A percentile compares a stretch with the other conserved stretches of the same genome.
Evolutionary conservation across 2,888 invertebrate species (phyloP).

Genomic region (Orchesellides sinensis): DNA sequence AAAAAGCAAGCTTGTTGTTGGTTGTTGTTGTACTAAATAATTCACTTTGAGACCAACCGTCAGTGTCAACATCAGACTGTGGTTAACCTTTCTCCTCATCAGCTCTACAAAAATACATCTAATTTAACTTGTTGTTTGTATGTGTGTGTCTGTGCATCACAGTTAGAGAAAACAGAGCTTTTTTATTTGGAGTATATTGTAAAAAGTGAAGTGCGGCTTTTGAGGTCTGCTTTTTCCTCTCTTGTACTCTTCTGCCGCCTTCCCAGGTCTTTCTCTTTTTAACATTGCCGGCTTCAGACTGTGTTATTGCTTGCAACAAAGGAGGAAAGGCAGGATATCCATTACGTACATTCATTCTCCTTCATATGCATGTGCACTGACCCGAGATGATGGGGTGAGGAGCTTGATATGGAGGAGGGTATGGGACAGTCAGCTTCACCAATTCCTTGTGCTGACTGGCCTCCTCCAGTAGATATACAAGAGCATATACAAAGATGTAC

Average conservation of each 20-base stretch:
- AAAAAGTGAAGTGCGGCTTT: conserved; percentile 61
- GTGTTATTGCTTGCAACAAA: not conserved
- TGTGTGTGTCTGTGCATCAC: not conserved
- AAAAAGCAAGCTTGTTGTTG: conserved; percentile 47
- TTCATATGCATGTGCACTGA: conserved; percentile 55
- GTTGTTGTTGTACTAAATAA: conserved; percentile 40
- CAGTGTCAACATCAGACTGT: conserved; percentile 50
- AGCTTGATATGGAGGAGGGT: conserved; percentile 74
- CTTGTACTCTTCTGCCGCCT: too few relatives aligned
- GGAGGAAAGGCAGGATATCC: too few relatives aligned
- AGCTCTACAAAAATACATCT: too few relatives aligned
- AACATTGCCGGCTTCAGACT: too few relatives aligned
- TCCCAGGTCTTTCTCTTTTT: not conserved
- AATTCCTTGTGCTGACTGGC: conserved; percentile 74
- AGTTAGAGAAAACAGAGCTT: too few relatives aligned
- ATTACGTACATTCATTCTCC: too few relatives aligned
- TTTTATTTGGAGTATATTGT: not conserved
- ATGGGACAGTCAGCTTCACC: conserved; percentile 75
- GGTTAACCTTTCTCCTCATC: conserved; percentile 32
- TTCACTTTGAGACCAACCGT: conserved; percentile 51
- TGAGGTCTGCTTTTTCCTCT: conserved; percentile 44
- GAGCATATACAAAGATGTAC: conserved; percentile 93
- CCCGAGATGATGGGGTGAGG: conserved; percentile 73
- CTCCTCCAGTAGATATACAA: conserved; percentile 83
- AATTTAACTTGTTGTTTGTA: not conserved